Base-by-base conservation (phyloP, 1,140 invertebrate species). In the Pseudomyrmex sp. region DNA sequence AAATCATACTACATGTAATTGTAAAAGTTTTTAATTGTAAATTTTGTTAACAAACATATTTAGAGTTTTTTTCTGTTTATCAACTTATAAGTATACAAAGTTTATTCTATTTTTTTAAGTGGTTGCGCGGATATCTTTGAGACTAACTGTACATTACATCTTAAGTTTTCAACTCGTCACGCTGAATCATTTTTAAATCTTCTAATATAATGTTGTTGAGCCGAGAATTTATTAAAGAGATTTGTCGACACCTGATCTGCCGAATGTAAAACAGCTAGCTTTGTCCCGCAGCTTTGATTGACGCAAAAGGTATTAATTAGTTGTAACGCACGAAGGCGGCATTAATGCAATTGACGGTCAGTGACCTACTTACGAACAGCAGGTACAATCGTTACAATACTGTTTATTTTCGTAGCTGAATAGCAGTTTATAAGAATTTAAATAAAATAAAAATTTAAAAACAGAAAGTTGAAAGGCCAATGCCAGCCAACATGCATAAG, bases 231-330 rank as follows among this genome's bases (percentile, higher is more conserved):
- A 52, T 79, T 72, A 72, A 80, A 50, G 66, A 80, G 66, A 59
- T 59, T 72, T 80, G 12, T 35, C 18, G 66, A 12, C 44, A 77
- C 2, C 44, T 61, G 54, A 80, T 58, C 8, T 9, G 48, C 9
- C 65, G 46, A 52, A 69, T 79, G 35, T 54, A 69, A 77, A 77
- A 35, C 50, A 77, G 50, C 50, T n/a, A 58, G 35, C 15, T 48
- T 58, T 15, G 20, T 70, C 65, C 35, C 3, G 23, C 13, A 23
- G 12, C 12, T 70, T 12, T 26, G 66, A 80, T 72, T 72, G 66
- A 80, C 66, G 66, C 46, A 58, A 18, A 50, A 26, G 2, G 4
- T 80, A 69, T 80, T 80, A 70, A 80, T 59, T 59, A 80, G 15
- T 70, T 9, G n/a, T 23, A 44, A 46, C 10, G 23, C 44, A 18